Percentiles rank a stretch among this genome's conserved stretches.
These are phyloP conservation scores for Coremacera marginata DNA, from an alignment of 2,888 invertebrate genomes.

Conservation along the genomic window DNA sequence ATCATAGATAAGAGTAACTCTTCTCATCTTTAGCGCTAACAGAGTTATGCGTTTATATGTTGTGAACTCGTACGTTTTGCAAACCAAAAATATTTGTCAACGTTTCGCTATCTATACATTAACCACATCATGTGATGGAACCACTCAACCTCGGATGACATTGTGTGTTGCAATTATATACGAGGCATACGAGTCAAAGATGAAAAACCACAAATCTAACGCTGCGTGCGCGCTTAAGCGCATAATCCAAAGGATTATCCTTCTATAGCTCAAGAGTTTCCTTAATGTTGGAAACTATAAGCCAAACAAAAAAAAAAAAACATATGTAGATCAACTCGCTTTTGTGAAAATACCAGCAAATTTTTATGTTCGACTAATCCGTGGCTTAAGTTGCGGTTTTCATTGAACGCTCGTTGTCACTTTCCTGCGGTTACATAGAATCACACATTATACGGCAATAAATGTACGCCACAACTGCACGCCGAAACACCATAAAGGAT, in stretches of 20 bases:
- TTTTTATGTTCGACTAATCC: neutral
- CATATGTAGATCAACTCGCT: too few relatives aligned
- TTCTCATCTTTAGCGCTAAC: too few relatives aligned
- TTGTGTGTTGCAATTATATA: neutral
- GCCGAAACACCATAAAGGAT: too few relatives aligned
- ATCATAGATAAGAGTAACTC: too few relatives aligned
- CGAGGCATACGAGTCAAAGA: neutral
- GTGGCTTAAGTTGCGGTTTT: neutral
- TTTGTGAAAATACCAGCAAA: neutral
- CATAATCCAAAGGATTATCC: constrained; percentile 16
- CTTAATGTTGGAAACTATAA: neutral
- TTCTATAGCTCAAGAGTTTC: constrained; percentile 17
- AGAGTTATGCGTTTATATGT: too few relatives aligned
- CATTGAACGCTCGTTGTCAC: neutral
- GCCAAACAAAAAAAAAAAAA: neutral
- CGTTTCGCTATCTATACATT: neutral
- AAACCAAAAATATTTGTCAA: too few relatives aligned
- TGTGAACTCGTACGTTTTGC: too few relatives aligned
- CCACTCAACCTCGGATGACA: neutral
- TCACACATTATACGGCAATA: too few relatives aligned
- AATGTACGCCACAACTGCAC: too few relatives aligned
- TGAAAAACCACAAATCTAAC: too few relatives aligned
- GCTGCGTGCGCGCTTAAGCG: neutral
- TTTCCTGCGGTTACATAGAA: neutral
- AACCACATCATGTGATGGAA: neutral